These are phyloP conservation scores for Pyrrhia umbra DNA, from an alignment of 2,888 invertebrate genomes.

Conservation along the genomic window DNA sequence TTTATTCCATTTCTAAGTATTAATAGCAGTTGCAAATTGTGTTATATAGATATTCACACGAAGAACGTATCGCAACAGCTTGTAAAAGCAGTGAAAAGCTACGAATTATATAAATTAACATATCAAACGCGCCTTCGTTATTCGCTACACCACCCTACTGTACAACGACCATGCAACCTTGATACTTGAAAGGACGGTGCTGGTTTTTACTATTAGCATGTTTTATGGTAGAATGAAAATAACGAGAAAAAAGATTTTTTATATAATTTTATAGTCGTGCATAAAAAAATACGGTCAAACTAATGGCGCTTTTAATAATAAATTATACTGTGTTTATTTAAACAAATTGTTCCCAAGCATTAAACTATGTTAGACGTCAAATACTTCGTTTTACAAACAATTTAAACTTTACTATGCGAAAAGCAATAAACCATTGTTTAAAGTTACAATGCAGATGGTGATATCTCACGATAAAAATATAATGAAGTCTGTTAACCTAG, in stretches of 20 bases:
- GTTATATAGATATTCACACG: slow-evolving; percentile 61
- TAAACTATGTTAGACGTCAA: slow-evolving; percentile 27
- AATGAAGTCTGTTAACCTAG: slow-evolving; percentile 41
- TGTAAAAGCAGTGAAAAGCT: slow-evolving; percentile 83
- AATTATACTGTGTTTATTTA: slow-evolving; percentile 8
- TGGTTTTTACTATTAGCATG: slow-evolving; percentile 4
- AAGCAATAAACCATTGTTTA: slow-evolving; percentile 52
- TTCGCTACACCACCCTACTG: slow-evolving; percentile 76
- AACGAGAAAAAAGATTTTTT: neutral
- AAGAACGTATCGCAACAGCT: slow-evolving; percentile 69
- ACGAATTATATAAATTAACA: slow-evolving; percentile 85
- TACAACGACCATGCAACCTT: slow-evolving; percentile 61
- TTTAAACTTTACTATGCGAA: slow-evolving; percentile 51
- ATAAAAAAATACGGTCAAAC: neutral
- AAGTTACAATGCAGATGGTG: slow-evolving; percentile 29
- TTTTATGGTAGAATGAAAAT: neutral
- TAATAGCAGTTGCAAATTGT: slow-evolving; percentile 52
- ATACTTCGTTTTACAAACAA: slow-evolving; percentile 45
- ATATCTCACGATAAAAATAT: slow-evolving; percentile 49
- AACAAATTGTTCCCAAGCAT: slow-evolving; percentile 14
- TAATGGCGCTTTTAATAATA: neutral
- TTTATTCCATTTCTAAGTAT: slow-evolving; percentile 38
- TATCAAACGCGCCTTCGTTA: slow-evolving; percentile 86
- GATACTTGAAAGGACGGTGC: slow-evolving; percentile 59
- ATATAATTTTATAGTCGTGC: neutral